A percentile compares a stretch with the other conserved stretches of the same genome.
Evolutionary conservation across 2,113 vertebrate species (phyloP).

Genomic region (Tautogolabrus adspersus): DNA sequence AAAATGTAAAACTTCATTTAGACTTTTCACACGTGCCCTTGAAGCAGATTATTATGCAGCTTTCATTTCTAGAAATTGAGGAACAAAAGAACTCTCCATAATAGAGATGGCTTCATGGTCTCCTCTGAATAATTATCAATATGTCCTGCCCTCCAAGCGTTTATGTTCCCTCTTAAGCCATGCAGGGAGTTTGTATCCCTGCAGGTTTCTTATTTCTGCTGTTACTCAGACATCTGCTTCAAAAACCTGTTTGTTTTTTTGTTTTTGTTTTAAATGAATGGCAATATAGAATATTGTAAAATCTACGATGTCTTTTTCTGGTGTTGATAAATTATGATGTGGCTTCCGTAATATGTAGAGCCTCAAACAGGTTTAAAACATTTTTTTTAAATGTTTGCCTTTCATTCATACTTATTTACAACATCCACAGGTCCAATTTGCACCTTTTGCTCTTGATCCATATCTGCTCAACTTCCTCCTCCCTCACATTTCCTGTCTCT

Average conservation of each 20-base stretch:
- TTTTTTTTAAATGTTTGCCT: not conserved
- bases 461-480: too few relatives aligned
- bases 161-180: conserved; percentile 46
- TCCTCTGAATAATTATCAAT: conserved; percentile 52
- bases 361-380: not conserved
- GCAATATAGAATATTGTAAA: not conserved
- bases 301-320: conserved; percentile 22
- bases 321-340: not conserved
- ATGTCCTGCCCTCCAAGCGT: conserved; percentile 43
- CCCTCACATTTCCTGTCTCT: too few relatives aligned
- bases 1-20: conserved; percentile 36
- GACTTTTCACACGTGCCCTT: not conserved
- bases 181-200: conserved; percentile 39
- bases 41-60: conserved; percentile 26
- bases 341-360: not conserved
- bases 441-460: too few relatives aligned
- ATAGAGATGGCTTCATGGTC: conserved; percentile 37
- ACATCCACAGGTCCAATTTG: too few relatives aligned
- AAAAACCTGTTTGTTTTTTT: conserved; percentile 30
- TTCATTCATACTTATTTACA: too few relatives aligned
- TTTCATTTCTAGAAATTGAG: conserved; percentile 24
- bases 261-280: conserved; percentile 24
- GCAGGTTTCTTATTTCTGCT: conserved; percentile 14
- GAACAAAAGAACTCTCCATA: conserved; percentile 25
- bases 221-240: conserved; percentile 27